Evolutionary conservation across 2,113 vertebrate genomes (phyloP).

Genomic region (Callithrix jacchus): DNA sequence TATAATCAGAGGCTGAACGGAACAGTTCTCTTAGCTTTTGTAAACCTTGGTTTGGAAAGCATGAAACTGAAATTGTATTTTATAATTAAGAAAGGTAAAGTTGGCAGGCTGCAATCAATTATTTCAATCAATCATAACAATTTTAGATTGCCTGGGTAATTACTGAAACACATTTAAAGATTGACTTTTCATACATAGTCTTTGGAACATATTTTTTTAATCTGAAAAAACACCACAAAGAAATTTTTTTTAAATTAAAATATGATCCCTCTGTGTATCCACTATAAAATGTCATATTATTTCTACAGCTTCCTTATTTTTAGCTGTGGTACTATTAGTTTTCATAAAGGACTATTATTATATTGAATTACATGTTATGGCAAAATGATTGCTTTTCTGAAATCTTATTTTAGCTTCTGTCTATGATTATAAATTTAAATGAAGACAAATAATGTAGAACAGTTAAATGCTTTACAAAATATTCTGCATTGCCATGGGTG

Average conservation of each 20-base stretch:
- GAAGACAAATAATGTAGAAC: neutral
- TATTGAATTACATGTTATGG: conserved; percentile 16
- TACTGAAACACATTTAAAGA: conserved; percentile 71
- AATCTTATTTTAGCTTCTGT: conserved; percentile 23
- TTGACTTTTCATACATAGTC: conserved; percentile 49
- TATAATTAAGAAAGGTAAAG: conserved; percentile 82
- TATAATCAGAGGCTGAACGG: conserved; percentile 88
- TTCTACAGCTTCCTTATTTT: neutral
- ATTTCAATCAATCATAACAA: conserved; percentile 76
- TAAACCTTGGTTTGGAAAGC: conserved; percentile 79
- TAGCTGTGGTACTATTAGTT: neutral
- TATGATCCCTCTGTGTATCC: neutral
- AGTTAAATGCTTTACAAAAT: conserved; percentile 34
- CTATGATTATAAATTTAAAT: conserved; percentile 39
- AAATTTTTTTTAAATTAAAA: conserved; percentile 58
- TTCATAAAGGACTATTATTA: neutral
- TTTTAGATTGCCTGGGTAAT: conserved; percentile 73
- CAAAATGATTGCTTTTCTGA: conserved; percentile 15
- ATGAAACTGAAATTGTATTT: conserved; percentile 83
- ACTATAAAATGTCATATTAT: neutral
- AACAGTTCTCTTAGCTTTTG: conserved; percentile 79
- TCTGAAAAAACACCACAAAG: neutral
- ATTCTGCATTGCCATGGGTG: neutral
- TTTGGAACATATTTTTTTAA: conserved; percentile 58
- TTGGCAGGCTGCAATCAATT: conserved; percentile 70